Evolutionary conservation across 2,797 vertebrate species (phyloP), one percentile per base, ranked within the genome.

Genomic region (Cyprinella venusta): DNA sequence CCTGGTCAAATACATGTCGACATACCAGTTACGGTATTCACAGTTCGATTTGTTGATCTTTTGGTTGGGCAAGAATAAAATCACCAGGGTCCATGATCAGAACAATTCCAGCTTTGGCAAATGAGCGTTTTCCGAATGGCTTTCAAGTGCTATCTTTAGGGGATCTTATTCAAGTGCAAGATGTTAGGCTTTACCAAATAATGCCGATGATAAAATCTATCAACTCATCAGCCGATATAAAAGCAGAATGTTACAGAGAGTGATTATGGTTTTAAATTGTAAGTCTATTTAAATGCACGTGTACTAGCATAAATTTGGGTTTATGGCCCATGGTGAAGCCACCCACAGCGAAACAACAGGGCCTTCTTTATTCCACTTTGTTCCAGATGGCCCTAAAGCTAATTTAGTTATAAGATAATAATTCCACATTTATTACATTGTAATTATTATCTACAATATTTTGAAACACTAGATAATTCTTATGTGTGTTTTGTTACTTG

Each of bases 101-200:
- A 72, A 63, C 79, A 81, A 63, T 63, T 48, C 21, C 42, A n/a
- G 40, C 54, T 72, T 69, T n/a, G 33, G 68, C 42, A 81, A 81
- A 64, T 72, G 6, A 50, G 54, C 18, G 30, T 64, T 72, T 81
- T 72, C 79, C 40, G 69, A 81, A 81, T 24, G 21, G 56, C 79
- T 81, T 81, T 81, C 50, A 81, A 72, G 69, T 64, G 56, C 56
- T 72, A 81, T 81, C 79, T 59, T n/a, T 16, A 63, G 19, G n/a
- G n/a, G 21, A 81, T 81, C 79, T 81, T 65, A 81, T 81, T 81
- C 59, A 76, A 82, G 80, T 82, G 72, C 80, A 82, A 67, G 80
- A 82, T 82, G 80, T 76, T 76, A 82, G 61, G 36, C 48, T 82
- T 75, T 52, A 82, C 48, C 71, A 82, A 82, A 82, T 75, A 82